phyloP scores from a whole-genome alignment of 1,140 invertebrate species.

The Procambarus virginalis region DNA sequence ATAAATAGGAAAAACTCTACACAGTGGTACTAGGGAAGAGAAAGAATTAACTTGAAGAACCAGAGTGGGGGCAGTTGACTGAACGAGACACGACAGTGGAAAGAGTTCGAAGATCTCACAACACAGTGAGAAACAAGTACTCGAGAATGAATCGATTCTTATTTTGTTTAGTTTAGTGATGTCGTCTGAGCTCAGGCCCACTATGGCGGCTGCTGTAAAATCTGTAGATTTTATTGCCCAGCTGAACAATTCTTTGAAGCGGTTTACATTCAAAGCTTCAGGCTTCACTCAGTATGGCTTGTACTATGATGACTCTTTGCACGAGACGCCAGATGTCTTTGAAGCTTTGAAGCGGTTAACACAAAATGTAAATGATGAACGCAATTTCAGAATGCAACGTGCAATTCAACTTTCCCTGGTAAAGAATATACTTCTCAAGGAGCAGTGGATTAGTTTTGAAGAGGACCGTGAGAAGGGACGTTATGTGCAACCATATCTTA shows the following conservation, averaged over 20 bases:
- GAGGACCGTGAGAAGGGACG: slow-evolving; percentile 75
- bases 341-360: slow-evolving; percentile 89
- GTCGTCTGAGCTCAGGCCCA: no score
- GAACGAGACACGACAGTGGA: no score
- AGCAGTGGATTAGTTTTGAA: slow-evolving; percentile 91
- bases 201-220: no score
- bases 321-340: slow-evolving; percentile 82
- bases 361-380: slow-evolving; percentile 82
- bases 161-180: no score
- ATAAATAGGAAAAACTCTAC: no score
- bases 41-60: no score
- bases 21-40: no score
- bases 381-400: slow-evolving; percentile 85
- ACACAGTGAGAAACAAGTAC: no score
- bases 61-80: no score
- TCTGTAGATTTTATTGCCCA: neutral
- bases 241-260: slow-evolving; percentile 26
- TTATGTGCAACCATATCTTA: no score
- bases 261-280: slow-evolving; percentile 25
- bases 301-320: slow-evolving; percentile 83
- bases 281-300: slow-evolving; percentile 76
- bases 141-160: no score
- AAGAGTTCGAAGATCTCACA: no score
- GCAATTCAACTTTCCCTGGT: slow-evolving; percentile 84
- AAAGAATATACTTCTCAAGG: slow-evolving; percentile 87